A percentile compares a stretch with the other conserved stretches of the same genome.
Evolutionary conservation across 1,140 invertebrate genomes (phyloP).

Genomic region (Adelges cooleyi): DNA sequence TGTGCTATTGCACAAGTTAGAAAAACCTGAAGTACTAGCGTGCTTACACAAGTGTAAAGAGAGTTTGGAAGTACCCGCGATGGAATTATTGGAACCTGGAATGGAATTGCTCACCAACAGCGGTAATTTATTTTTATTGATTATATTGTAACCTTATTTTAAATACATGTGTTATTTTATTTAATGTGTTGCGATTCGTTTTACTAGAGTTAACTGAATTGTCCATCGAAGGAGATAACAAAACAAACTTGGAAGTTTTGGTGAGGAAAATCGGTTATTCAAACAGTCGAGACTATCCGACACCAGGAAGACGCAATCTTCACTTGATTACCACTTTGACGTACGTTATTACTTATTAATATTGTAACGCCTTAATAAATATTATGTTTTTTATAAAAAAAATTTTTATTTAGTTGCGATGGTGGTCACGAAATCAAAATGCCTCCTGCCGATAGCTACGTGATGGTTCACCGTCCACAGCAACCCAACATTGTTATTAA

Average conservation of each 20-base stretch:
- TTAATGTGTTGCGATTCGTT: conserved; percentile 34
- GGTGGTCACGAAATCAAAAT: conserved; percentile 57
- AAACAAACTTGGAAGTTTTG: conserved; percentile 75
- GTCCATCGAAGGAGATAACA: conserved; percentile 78
- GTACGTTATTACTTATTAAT: conserved; percentile 39
- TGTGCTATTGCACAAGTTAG: conserved; percentile 63
- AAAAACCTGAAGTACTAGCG: conserved; percentile 65
- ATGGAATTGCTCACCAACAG: conserved; percentile 58
- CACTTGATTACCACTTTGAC: conserved; percentile 66
- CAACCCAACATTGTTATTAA: conserved; percentile 72
- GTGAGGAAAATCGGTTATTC: conserved; percentile 80
- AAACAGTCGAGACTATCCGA: conserved; percentile 80
- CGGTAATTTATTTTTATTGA: conserved; percentile 36
- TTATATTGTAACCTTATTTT: neutral
- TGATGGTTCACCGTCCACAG: conserved; percentile 75
- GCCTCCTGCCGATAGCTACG: conserved; percentile 64
- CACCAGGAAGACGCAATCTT: conserved; percentile 79
- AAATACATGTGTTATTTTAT: neutral
- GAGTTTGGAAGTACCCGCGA: conserved; percentile 63
- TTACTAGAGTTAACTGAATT: conserved; percentile 79
- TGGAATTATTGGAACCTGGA: conserved; percentile 62
- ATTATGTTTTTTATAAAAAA: neutral
- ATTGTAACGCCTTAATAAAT: neutral
- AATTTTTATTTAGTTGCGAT: conserved; percentile 45
- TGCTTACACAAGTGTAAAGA: conserved; percentile 80